Percentiles rank a stretch among this genome's conserved stretches.
Conservation (phyloP, 2,888 invertebrate genomes). For the Andrena chrysosceles region DNA sequence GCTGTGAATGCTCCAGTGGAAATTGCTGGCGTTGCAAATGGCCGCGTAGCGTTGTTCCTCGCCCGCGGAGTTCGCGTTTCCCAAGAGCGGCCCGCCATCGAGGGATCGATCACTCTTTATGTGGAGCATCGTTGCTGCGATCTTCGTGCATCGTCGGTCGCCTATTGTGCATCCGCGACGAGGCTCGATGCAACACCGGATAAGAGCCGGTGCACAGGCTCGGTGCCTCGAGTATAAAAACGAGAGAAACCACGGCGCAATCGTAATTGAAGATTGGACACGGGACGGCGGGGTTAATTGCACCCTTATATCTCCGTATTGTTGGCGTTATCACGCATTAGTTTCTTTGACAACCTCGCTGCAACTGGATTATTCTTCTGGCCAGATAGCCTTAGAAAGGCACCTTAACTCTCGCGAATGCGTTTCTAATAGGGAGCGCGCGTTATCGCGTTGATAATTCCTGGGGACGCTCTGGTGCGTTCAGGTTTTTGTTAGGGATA, state of each 20-base stretch:
- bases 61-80: slow-evolving; percentile 6
- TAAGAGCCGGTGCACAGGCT: slow-evolving; percentile 18
- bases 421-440: not conserved
- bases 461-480: not conserved
- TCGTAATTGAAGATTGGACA: slow-evolving; percentile 55
- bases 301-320: slow-evolving; percentile 48
- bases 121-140: slow-evolving; percentile 58
- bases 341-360: slow-evolving; percentile 53
- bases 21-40: slow-evolving; percentile 29
- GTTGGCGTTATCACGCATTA: slow-evolving; percentile 47
- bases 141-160: slow-evolving; percentile 42
- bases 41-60: slow-evolving; percentile 1
- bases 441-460: not conserved
- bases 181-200: slow-evolving; percentile 40
- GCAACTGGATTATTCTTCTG: not conserved
- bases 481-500: too few species aligned
- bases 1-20: slow-evolving; percentile 17
- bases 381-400: not conserved
- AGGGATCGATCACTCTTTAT: slow-evolving; percentile 64
- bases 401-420: not conserved
- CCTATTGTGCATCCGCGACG: slow-evolving; percentile 53
- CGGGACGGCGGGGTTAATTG: slow-evolving; percentile 47
- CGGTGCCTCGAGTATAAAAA: slow-evolving; percentile 24
- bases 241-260: slow-evolving; percentile 23
- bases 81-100: slow-evolving; percentile 38